A percentile compares a stretch with the other conserved stretches of the same genome.
These are phyloP conservation scores for Hemaris fuciformis DNA, from an alignment of 2,888 invertebrate species.

Conservation along the genomic window DNA sequence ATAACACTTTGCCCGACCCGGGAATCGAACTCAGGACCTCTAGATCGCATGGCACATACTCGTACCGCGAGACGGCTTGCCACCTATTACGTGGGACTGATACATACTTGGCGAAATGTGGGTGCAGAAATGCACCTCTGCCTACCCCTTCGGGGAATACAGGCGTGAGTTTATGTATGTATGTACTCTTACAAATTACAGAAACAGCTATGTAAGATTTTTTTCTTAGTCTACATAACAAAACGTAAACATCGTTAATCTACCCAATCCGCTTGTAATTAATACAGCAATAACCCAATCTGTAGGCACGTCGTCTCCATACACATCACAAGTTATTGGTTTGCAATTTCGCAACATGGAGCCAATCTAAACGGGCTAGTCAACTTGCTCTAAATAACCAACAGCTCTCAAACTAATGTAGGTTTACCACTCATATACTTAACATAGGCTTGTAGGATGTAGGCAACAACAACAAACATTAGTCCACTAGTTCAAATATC, in stretches of 20 bases:
- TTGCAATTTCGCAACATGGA: not conserved
- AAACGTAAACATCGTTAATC: not conserved
- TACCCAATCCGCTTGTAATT: not conserved
- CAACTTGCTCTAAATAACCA: constrained; percentile 10
- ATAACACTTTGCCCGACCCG: too few species aligned
- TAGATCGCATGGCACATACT: too few species aligned
- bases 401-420: constrained; percentile 11
- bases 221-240: not conserved
- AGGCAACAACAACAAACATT: constrained; percentile 26
- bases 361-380: not conserved
- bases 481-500: constrained; percentile 25
- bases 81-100: too few species aligned
- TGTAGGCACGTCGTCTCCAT: not conserved
- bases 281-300: not conserved
- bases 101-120: too few species aligned
- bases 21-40: too few species aligned
- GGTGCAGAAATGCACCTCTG: too few species aligned
- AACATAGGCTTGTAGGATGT: constrained; percentile 10
- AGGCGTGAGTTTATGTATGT: too few species aligned
- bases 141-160: too few species aligned
- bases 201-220: too few species aligned
- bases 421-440: constrained; percentile 10
- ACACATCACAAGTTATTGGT: not conserved
- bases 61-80: too few species aligned
- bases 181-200: too few species aligned